A percentile compares a stretch with the other conserved stretches of the same genome.
Conservation (phyloP, 2,888 invertebrate species). For the Phasia obesa region DNA sequence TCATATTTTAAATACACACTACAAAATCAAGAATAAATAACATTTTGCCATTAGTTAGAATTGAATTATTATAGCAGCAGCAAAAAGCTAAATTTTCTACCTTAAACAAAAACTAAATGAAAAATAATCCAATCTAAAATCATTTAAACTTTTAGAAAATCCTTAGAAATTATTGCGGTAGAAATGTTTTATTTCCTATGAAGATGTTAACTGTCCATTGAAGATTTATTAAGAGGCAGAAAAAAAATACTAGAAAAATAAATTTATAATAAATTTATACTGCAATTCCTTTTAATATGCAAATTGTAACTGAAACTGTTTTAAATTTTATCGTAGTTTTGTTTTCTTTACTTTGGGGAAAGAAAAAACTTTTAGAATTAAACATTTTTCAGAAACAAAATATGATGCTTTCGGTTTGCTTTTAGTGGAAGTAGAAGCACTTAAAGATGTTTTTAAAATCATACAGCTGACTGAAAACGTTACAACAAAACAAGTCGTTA, state of each 20-base stretch:
- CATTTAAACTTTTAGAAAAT: no score
- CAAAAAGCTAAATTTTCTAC: no score
- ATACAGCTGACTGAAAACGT: slow-evolving; percentile 5
- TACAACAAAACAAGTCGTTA: slow-evolving; percentile 51
- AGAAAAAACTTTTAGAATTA: not conserved
- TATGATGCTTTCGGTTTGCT: not conserved
- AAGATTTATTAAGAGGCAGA: not conserved
- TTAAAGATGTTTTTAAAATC: slow-evolving; percentile 2
- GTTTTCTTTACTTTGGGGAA: not conserved
- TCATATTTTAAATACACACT: no score
- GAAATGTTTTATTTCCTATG: not conserved
- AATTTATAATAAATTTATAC: not conserved
- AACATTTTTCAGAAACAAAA: not conserved
- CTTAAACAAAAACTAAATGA: no score
- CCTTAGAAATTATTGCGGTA: no score
- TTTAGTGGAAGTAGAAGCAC: not conserved
- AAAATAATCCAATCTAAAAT: no score
- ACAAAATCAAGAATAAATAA: no score
- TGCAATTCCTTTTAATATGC: slow-evolving; percentile 10
- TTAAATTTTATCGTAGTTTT: not conserved
- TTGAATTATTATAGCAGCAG: no score
- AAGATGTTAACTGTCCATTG: not conserved
- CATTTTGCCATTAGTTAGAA: no score
- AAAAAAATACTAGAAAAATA: not conserved
- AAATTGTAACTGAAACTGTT: slow-evolving; percentile 23